A percentile compares a stretch with the other conserved stretches of the same genome.
Evolutionary conservation across 2,888 invertebrate genomes (phyloP).

Genomic region (Agrenia bidenticulata): DNA sequence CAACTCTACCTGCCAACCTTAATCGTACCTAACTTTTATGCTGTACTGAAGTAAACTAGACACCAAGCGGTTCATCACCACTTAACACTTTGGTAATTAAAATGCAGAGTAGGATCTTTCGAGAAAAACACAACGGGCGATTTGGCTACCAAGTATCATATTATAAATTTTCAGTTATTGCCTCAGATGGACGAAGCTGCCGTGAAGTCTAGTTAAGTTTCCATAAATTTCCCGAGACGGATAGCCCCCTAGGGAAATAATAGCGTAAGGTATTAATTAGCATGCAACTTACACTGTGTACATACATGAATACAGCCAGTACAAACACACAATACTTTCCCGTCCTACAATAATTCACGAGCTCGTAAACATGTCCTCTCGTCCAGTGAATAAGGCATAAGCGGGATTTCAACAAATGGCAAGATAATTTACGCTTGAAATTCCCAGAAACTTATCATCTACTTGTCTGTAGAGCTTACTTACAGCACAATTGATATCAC

Average conservation of each 20-base stretch:
- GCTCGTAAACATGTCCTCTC: not conserved
- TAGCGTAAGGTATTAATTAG: constrained; percentile 21
- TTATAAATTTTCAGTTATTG: too few species aligned
- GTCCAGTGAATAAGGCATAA: too few species aligned
- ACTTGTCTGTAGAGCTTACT: too few species aligned
- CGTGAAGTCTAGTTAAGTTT: constrained; percentile 26
- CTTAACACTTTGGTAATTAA: not conserved
- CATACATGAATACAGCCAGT: not conserved
- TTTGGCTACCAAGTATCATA: not conserved
- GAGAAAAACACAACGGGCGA: not conserved
- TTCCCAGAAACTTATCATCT: too few species aligned
- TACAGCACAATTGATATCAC: too few species aligned
- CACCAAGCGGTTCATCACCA: not conserved
- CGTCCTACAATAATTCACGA: not conserved
- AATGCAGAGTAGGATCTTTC: not conserved
- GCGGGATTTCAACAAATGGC: too few species aligned
- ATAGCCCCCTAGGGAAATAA: constrained; percentile 30
- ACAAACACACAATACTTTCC: not conserved
- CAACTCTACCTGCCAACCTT: too few species aligned
- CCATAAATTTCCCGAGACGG: constrained; percentile 27
- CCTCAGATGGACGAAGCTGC: too few species aligned
- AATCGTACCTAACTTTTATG: too few species aligned
- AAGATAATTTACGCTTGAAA: too few species aligned
- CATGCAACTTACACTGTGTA: constrained; percentile 1
- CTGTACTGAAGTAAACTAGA: not conserved